A percentile compares a stretch with the other conserved stretches of the same genome.
phyloP scores from a whole-genome alignment of 2,797 vertebrate species.

The Prionace glauca region DNA sequence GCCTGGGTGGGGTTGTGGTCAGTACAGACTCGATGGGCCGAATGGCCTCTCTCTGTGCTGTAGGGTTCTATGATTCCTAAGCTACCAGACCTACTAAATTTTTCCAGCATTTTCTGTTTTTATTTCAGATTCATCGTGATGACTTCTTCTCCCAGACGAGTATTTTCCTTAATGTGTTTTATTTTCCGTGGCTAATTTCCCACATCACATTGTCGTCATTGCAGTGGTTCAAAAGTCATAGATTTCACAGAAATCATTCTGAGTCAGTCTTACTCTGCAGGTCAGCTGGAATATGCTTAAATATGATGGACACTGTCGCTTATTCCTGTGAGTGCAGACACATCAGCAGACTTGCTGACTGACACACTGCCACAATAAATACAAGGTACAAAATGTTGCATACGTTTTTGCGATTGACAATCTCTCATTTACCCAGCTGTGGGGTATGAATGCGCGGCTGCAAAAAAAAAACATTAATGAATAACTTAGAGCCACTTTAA shows the following conservation, averaged over 20 bases:
- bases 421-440: not conserved
- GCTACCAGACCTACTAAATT: not conserved
- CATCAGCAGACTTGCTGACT: not conserved
- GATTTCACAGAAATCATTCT: not conserved
- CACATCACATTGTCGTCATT: not conserved
- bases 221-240: not conserved
- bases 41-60: no score
- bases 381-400: not conserved
- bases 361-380: not conserved
- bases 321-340: not conserved
- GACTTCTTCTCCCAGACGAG: not conserved
- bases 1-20: no score
- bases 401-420: not conserved
- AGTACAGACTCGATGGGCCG: no score
- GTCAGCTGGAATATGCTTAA: not conserved
- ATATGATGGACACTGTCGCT: not conserved
- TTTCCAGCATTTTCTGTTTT: not conserved
- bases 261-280: not conserved
- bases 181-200: not conserved
- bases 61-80: no score
- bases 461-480: not conserved
- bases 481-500: not conserved
- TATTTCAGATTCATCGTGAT: not conserved
- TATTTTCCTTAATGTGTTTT: not conserved
- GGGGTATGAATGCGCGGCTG: not conserved